These are phyloP conservation scores for Rhizoglyphus robini DNA, from an alignment of 1,140 invertebrate genomes.

Conservation along the genomic window DNA sequence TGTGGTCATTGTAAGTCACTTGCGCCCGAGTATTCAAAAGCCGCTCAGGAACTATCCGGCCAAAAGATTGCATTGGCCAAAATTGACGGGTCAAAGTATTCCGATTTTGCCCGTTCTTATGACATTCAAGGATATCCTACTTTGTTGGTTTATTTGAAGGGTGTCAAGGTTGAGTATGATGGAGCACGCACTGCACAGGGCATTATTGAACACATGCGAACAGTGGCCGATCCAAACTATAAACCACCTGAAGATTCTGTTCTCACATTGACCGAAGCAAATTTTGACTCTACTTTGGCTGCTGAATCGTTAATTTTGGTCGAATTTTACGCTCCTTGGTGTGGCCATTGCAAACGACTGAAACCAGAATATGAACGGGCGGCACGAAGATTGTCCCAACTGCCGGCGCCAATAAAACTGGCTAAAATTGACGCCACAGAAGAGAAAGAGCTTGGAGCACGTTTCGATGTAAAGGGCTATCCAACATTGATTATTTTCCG, in stretches of 20 bases:
- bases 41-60: slow-evolving; percentile 63
- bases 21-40: slow-evolving; percentile 90
- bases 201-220: slow-evolving; percentile 40
- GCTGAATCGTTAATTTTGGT: slow-evolving; percentile 45
- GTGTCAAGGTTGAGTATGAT: slow-evolving; percentile 38
- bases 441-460: slow-evolving; percentile 34
- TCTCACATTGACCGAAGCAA: slow-evolving; percentile 41
- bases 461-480: slow-evolving; percentile 37
- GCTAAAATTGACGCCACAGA: slow-evolving; percentile 40
- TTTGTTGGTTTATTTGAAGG: slow-evolving; percentile 37
- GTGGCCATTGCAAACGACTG: slow-evolving; percentile 85
- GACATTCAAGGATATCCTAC: slow-evolving; percentile 62
- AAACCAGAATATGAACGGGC: slow-evolving; percentile 41
- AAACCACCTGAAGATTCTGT: slow-evolving; percentile 44
- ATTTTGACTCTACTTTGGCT: slow-evolving; percentile 37
- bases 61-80: slow-evolving; percentile 77
- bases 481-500: slow-evolving; percentile 39
- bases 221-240: slow-evolving; percentile 38
- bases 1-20: slow-evolving; percentile 97
- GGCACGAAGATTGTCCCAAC: slow-evolving; percentile 33
- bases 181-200: slow-evolving; percentile 33
- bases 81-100: slow-evolving; percentile 89
- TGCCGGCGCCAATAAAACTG: slow-evolving; percentile 31
- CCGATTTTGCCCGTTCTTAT: slow-evolving; percentile 72
- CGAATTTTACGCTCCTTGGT: slow-evolving; percentile 48